These are phyloP conservation scores for Acrobasis repandana DNA, from an alignment of 2,888 invertebrate species.

Conservation along the genomic window DNA sequence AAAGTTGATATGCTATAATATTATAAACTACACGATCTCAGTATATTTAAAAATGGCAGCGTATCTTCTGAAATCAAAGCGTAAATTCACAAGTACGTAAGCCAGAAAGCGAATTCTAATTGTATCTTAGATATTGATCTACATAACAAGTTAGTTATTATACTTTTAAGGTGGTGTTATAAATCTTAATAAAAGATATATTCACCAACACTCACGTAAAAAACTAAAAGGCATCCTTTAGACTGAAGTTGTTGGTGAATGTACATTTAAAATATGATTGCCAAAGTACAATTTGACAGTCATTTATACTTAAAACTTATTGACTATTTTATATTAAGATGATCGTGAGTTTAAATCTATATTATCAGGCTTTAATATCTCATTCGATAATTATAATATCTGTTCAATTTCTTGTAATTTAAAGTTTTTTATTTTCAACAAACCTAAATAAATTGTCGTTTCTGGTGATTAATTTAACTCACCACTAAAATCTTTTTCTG, in stretches of 20 bases:
- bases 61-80: too few relatives aligned
- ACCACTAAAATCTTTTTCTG: neutral
- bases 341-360: constrained; percentile 24
- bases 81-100: too few relatives aligned
- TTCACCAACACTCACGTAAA: neutral
- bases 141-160: neutral
- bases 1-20: too few relatives aligned
- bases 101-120: too few relatives aligned
- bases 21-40: too few relatives aligned
- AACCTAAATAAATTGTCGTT: too few relatives aligned
- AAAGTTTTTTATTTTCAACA: too few relatives aligned
- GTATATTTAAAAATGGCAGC: too few relatives aligned
- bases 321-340: constrained; percentile 36
- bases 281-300: constrained; percentile 34
- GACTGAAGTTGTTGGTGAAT: too few relatives aligned
- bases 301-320: constrained; percentile 21
- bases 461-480: neutral
- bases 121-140: neutral
- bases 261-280: constrained; percentile 22
- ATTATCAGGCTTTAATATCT: neutral
- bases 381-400: neutral
- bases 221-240: too few relatives aligned
- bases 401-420: neutral
- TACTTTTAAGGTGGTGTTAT: constrained; percentile 19
- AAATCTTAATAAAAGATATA: constrained; percentile 10